phyloP scores from a whole-genome alignment of 2,797 vertebrate genomes.

The Sebastes ruberrimus region DNA sequence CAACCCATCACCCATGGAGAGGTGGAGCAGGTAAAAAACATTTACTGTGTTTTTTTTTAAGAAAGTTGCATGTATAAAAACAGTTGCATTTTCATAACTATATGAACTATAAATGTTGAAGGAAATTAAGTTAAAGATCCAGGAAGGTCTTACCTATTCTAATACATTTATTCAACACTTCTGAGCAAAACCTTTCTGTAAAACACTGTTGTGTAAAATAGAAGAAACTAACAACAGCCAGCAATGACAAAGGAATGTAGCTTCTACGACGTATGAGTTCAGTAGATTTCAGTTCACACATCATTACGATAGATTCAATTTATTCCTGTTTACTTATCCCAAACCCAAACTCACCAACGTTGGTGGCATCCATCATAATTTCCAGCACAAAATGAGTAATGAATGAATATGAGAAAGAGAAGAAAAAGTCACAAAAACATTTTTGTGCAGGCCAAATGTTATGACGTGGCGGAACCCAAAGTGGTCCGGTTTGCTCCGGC shows the following conservation, averaged over 20 bases:
- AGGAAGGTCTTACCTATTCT: not conserved
- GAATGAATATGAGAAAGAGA: not conserved
- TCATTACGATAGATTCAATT: not conserved
- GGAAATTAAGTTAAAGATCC: not conserved
- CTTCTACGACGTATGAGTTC: not conserved
- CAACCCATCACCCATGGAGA: conserved; percentile 97
- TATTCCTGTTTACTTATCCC: not conserved
- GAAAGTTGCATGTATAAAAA: not conserved
- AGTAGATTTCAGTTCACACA: not conserved
- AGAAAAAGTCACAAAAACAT: not conserved
- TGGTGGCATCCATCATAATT: not conserved
- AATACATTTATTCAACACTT: not conserved
- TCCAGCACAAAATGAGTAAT: not conserved
- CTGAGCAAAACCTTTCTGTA: not conserved
- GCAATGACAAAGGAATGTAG: not conserved
- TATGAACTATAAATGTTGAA: not conserved
- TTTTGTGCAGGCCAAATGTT: not conserved
- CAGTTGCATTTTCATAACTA: not conserved
- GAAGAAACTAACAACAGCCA: not conserved
- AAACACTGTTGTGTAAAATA: not conserved
- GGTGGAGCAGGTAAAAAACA: conserved; percentile 88
- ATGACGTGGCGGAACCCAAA: not conserved
- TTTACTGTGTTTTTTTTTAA: fast-evolving
- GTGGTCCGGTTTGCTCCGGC: too few relatives aligned
- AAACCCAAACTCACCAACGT: too few relatives aligned